Evolutionary conservation across 37 sponge, comb jelly and placozoan species (phyloP).

Genomic region (Haliclona indistincta): DNA sequence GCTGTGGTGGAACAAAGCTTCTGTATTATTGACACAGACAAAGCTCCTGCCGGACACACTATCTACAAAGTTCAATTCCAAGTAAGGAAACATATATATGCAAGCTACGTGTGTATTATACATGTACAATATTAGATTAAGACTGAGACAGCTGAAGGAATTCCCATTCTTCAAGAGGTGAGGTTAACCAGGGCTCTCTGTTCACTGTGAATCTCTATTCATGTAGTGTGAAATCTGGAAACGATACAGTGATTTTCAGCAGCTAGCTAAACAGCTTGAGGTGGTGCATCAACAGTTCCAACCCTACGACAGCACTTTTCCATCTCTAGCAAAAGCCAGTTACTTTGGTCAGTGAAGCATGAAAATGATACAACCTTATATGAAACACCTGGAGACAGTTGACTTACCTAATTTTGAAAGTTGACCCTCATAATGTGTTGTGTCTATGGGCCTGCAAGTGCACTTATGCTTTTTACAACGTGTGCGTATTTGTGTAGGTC

Average conservation of each 20-base stretch:
- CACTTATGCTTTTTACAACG: not conserved
- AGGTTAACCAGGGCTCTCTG: not conserved
- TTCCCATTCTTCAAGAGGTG: conserved; percentile 32
- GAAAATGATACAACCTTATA: too few species aligned
- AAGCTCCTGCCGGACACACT: conserved; percentile 35
- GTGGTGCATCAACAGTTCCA: conserved; percentile 4
- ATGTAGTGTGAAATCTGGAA: conserved; percentile 54
- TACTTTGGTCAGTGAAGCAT: conserved; percentile 83
- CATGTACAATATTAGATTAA: not conserved
- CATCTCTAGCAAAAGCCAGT: conserved; percentile 57
- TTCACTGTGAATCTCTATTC: not conserved
- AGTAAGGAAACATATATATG: conserved; percentile 23
- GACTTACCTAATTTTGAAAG: not conserved
- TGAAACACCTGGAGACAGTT: too few species aligned
- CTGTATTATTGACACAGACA: not conserved
- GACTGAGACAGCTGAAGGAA: conserved; percentile 22
- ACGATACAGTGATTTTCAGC: conserved; percentile 66
- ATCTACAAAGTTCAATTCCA: conserved; percentile 58
- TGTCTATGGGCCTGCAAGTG: not conserved
- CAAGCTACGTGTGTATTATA: not conserved
- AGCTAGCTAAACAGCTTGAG: conserved; percentile 53
- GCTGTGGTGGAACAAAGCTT: not conserved
- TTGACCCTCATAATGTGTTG: not conserved
- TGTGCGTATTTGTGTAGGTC: conserved; percentile 34
- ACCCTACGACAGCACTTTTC: conserved; percentile 6